phyloP scores from a whole-genome alignment of 2,113 vertebrate species.

The Hydrochoerus hydrochaeris region DNA sequence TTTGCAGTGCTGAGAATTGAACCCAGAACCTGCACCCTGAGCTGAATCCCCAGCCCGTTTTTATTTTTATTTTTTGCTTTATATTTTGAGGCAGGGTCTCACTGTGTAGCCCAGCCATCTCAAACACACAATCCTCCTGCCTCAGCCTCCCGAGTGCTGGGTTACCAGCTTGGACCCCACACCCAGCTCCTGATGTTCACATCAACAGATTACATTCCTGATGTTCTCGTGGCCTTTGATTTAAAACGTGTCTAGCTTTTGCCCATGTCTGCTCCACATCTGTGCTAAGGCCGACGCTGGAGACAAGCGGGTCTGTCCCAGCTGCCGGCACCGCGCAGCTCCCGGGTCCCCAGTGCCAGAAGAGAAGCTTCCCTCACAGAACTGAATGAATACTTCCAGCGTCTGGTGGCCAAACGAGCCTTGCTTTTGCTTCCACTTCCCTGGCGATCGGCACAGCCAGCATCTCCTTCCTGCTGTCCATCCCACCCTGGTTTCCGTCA shows the following conservation, averaged over 20 bases:
- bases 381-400: background rate
- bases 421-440: background rate
- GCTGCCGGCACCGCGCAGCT: background rate
- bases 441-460: fast-evolving
- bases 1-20: no score
- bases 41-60: no score
- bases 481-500: no score
- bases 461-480: background rate
- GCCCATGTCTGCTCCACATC: background rate
- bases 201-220: background rate
- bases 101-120: no score
- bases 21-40: no score
- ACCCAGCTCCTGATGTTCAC: background rate
- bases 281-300: fast-evolving
- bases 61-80: no score
- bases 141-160: no score
- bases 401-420: background rate
- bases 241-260: background rate
- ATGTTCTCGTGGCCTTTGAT: background rate
- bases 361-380: background rate
- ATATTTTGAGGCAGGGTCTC: no score
- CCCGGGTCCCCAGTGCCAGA: background rate
- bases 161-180: no score
- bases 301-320: no score
- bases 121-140: no score